A percentile compares a stretch with the other conserved stretches of the same genome.
These are phyloP conservation scores for Morbakka virulenta DNA, from an alignment of 30 jellyfish, hydroid and myxozoan species.

Conservation along the genomic window DNA sequence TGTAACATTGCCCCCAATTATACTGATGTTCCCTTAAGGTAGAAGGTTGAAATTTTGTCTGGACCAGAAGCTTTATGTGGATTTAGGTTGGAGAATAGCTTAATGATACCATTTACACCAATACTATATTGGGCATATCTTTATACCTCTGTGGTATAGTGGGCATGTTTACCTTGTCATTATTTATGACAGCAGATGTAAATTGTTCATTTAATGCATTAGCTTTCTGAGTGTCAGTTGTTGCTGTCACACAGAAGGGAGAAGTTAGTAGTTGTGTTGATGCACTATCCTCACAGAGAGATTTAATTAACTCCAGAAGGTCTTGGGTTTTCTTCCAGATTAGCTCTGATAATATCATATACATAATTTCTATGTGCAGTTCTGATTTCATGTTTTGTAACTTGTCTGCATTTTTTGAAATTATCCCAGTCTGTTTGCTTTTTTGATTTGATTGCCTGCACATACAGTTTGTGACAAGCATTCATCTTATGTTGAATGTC, in stretches of 20 bases:
- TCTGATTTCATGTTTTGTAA: background rate
- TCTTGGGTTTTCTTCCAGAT: background rate
- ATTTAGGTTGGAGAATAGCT: background rate
- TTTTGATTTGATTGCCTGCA: background rate
- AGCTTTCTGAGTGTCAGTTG: slow-evolving; percentile 6
- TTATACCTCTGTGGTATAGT: background rate
- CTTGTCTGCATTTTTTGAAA: background rate
- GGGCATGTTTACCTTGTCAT: too few species aligned
- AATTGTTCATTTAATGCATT: slow-evolving; percentile 9
- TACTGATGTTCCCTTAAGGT: slow-evolving; percentile 2
- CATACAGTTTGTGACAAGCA: background rate
- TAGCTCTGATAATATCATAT: background rate
- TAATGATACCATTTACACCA: slow-evolving; percentile 6
- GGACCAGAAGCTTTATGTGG: slow-evolving; percentile 22
- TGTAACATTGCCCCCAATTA: slow-evolving; percentile 2
- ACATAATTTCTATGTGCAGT: background rate
- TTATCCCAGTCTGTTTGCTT: background rate
- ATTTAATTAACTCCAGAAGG: too few species aligned
- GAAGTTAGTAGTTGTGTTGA: background rate
- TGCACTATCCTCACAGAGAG: too few species aligned
- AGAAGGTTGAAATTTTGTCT: slow-evolving; percentile 3
- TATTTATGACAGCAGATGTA: too few species aligned
- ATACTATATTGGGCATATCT: background rate
- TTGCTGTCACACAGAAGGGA: background rate
- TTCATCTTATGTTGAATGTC: background rate